A percentile compares a stretch with the other conserved stretches of the same genome.
These are phyloP conservation scores for Tridacna gigas DNA, from an alignment of 2,888 invertebrate genomes.

Conservation along the genomic window DNA sequence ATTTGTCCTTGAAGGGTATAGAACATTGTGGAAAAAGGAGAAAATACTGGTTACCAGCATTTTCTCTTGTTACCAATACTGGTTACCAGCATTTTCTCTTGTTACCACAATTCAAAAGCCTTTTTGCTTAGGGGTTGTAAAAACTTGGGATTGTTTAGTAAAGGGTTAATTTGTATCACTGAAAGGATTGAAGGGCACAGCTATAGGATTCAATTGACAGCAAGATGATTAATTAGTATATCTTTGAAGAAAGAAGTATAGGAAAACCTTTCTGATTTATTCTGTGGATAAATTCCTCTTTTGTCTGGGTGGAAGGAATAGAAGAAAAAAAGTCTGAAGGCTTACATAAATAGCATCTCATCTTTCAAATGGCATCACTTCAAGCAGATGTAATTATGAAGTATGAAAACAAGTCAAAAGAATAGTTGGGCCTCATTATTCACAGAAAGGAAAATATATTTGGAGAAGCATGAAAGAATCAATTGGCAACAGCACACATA, in stretches of 20 bases:
- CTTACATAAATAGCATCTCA: neutral
- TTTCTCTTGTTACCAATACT: too few species aligned
- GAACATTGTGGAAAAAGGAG: too few species aligned
- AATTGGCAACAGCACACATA: neutral
- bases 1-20: too few species aligned
- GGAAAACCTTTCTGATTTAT: neutral
- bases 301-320: neutral
- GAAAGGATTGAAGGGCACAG: too few species aligned
- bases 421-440: slow-evolving; percentile 14
- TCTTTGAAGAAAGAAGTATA: neutral
- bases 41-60: too few species aligned
- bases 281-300: slow-evolving; percentile 7
- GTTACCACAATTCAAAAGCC: too few species aligned
- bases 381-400: slow-evolving; percentile 17
- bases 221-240: too few species aligned
- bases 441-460: slow-evolving; percentile 14
- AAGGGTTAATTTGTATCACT: too few species aligned
- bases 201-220: too few species aligned
- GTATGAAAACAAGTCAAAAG: slow-evolving; percentile 19
- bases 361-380: neutral
- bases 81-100: too few species aligned
- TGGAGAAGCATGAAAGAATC: neutral
- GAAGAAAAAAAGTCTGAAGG: neutral
- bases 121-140: too few species aligned
- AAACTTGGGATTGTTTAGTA: too few species aligned